A percentile compares a stretch with the other conserved stretches of the same genome.
Evolutionary conservation across 2,797 vertebrate genomes (phyloP).

Genomic region (Coregonus suidteri): DNA sequence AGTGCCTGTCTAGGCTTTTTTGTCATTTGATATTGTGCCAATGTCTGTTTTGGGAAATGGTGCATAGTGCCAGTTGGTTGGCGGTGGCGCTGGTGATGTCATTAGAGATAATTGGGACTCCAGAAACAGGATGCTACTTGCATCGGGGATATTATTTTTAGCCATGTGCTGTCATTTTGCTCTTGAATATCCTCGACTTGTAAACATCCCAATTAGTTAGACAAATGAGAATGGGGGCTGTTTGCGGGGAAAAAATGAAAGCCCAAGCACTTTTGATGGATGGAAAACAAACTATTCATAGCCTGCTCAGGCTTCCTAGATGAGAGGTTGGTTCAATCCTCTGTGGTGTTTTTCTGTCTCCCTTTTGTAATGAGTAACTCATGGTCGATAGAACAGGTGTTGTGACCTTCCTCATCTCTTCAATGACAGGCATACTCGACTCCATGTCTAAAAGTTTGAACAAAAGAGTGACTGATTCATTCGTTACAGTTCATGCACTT

Average conservation of each 20-base stretch:
- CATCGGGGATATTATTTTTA: background rate
- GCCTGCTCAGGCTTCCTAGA: background rate
- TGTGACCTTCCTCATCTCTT: background rate
- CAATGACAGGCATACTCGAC: background rate
- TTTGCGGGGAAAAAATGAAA: background rate
- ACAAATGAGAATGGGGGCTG: background rate
- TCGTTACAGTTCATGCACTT: background rate
- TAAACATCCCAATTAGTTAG: constrained; percentile 9
- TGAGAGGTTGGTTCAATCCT: background rate
- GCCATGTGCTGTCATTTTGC: background rate
- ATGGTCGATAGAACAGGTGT: background rate
- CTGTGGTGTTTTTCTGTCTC: background rate
- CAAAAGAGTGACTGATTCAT: background rate
- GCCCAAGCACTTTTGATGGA: background rate
- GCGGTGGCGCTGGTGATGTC: background rate
- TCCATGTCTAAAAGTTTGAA: background rate
- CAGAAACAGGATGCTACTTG: background rate
- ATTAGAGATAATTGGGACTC: constrained; percentile 13
- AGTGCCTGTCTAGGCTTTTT: background rate
- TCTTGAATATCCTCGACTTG: constrained; percentile 4
- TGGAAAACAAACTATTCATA: constrained; percentile 1
- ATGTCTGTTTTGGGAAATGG: constrained; percentile 13
- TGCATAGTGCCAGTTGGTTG: background rate
- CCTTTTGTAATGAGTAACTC: background rate
- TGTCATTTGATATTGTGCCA: constrained; percentile 3